Conservation (phyloP, 2,113 vertebrate genomes). For the Fregata magnificens region DNA sequence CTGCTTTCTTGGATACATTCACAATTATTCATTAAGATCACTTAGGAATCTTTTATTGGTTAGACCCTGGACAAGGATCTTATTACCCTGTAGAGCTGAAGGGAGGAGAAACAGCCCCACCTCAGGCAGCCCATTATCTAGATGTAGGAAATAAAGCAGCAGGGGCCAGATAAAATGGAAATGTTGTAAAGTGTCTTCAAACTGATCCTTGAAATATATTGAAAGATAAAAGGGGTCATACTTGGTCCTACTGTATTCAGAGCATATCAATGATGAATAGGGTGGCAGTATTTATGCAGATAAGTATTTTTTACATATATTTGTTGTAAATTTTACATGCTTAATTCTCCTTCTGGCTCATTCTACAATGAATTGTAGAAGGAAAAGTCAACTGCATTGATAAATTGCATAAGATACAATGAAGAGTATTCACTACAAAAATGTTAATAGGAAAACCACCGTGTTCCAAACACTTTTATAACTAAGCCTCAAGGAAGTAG, state of each 20-base stretch:
- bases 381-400: background rate
- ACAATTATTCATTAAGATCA: background rate
- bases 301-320: background rate
- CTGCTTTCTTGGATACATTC: background rate
- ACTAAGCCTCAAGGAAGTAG: background rate
- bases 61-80: background rate
- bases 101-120: background rate
- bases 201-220: background rate
- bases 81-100: background rate
- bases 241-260: background rate
- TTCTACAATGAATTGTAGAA: background rate
- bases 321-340: background rate
- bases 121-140: background rate
- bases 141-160: background rate
- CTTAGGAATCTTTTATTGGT: background rate
- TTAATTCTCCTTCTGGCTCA: background rate
- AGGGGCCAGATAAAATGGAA: background rate
- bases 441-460: background rate
- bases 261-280: background rate
- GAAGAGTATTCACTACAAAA: conserved; percentile 6
- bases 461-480: background rate
- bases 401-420: background rate
- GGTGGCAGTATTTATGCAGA: background rate
- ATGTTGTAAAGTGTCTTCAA: background rate
- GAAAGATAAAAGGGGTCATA: background rate